Base-by-base conservation (phyloP, 1,140 invertebrate genomes). In the Drosophila santomea region DNA sequence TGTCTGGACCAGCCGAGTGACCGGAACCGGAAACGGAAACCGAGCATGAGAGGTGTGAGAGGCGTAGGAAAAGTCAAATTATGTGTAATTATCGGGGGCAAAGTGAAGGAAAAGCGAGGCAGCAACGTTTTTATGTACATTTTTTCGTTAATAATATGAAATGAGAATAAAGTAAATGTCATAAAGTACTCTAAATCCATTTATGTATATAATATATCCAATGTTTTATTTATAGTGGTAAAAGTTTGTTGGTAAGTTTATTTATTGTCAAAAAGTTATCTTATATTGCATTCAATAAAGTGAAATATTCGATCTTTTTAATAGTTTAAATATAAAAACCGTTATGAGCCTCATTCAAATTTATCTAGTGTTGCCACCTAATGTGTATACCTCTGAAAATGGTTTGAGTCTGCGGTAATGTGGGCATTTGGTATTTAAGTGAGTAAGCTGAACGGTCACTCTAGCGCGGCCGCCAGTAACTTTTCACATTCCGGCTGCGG, bases 41-140 rank as follows among this genome's bases (percentile, higher is more conserved):
- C 7, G 32, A 32, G 32, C 32, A 7, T 32, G 8, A 32, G 32
- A 72, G 76, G 60, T 71, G 32, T 32, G 8, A 32, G 32, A 72
- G 73, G 60, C 74, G 72, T 74, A 62, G 83, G 71, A 80, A 83
- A 88, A 58, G 83, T 86, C 83, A 86, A 86, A 86, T 88, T 86
- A 86, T 89, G 64, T 83, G 83, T 71, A 58, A 58, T 71, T 71
- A 71, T 41, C 48, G 50, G 28, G 23, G 20, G 36, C 15, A 32
- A 73, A 15, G 15, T 28, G 51, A 61, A 47, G 28, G 63, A 55
- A 47, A 28, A 58, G 25, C 64, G 28, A 50, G 47, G 62, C 64
- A 78, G 38, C 60, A 80, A 80, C 57, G 58, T 84, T 83, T 83
- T 84, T 84, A 83, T 84, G 80, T 83, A 83, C 71, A 84, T 79